Evolutionary conservation across 2,888 invertebrate species (phyloP).

Genomic region (Eumacrocentrus americanus): DNA sequence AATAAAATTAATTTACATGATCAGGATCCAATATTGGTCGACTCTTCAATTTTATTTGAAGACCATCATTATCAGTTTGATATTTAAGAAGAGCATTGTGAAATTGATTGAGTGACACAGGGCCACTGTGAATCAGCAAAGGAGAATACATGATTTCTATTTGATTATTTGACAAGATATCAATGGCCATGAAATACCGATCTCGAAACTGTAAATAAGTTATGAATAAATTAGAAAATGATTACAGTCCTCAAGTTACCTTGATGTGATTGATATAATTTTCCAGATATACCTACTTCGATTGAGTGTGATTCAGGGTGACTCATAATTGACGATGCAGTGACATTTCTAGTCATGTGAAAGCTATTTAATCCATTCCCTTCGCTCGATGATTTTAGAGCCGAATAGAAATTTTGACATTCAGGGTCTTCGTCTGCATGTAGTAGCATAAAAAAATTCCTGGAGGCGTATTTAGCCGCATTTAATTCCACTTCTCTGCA

Average conservation of each 20-base stretch:
- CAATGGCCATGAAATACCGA: slow-evolving; percentile 38
- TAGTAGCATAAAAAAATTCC: slow-evolving; percentile 28
- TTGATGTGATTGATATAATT: background rate
- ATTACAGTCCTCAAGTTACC: background rate
- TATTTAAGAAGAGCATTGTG: slow-evolving; percentile 37
- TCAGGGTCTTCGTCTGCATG: slow-evolving; percentile 25
- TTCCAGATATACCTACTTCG: slow-evolving; percentile 28
- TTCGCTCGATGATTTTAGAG: slow-evolving; percentile 21
- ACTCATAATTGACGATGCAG: slow-evolving; percentile 31
- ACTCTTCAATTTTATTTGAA: slow-evolving; percentile 35
- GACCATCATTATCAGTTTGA: slow-evolving; percentile 15
- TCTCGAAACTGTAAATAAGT: slow-evolving; percentile 36
- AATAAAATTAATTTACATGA: slow-evolving; percentile 26
- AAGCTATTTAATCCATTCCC: slow-evolving; percentile 26
- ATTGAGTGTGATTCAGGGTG: slow-evolving; percentile 36
- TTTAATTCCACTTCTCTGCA: slow-evolving; percentile 33
- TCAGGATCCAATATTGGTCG: slow-evolving; percentile 32
- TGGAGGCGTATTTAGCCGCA: slow-evolving; percentile 25
- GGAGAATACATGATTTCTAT: slow-evolving; percentile 36
- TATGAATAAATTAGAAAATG: slow-evolving; percentile 1
- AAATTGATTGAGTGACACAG: slow-evolving; percentile 37
- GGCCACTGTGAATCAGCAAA: slow-evolving; percentile 36
- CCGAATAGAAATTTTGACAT: slow-evolving; percentile 27
- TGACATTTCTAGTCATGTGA: slow-evolving; percentile 30
- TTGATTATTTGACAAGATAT: slow-evolving; percentile 23